Percentiles rank a stretch among this genome's conserved stretches.
Evolutionary conservation across 1,140 invertebrate species (phyloP).

Genomic region (Drosophila athabasca): DNA sequence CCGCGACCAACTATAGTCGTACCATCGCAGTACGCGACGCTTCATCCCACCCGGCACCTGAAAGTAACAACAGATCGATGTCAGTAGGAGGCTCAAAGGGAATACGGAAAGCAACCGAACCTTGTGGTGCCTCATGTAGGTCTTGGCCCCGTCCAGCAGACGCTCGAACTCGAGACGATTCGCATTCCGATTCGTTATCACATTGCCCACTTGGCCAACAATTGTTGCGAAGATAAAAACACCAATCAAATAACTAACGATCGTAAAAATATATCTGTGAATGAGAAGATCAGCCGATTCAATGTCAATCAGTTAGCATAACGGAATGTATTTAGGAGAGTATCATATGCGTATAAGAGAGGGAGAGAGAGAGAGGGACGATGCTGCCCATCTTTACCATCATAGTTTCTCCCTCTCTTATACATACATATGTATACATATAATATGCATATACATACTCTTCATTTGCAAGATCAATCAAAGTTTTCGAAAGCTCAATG

Average conservation of each 20-base stretch:
- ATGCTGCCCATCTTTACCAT: no score
- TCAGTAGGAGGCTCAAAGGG: background rate
- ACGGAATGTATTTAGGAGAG: background rate
- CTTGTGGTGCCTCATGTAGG: slow-evolving; percentile 98
- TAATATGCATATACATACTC: slow-evolving; percentile 1
- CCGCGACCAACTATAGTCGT: slow-evolving; percentile 98
- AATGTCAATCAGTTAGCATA: slow-evolving; percentile 30
- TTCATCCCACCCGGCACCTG: slow-evolving; percentile 97
- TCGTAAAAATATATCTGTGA: slow-evolving; percentile 96
- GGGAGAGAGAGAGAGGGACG: background rate
- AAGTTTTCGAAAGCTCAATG: slow-evolving; percentile 86
- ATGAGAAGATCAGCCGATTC: background rate
- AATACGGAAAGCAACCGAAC: slow-evolving; percentile 67
- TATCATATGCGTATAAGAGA: background rate
- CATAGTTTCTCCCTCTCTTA: background rate
- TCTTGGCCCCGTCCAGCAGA: slow-evolving; percentile 96
- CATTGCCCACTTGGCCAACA: slow-evolving; percentile 98
- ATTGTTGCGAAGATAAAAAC: slow-evolving; percentile 99
- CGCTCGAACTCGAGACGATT: slow-evolving; percentile 97
- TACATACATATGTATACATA: no score
- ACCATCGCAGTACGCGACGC: slow-evolving; percentile 96
- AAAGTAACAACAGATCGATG: background rate
- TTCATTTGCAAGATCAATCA: slow-evolving; percentile 66
- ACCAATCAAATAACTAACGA: slow-evolving; percentile 97
- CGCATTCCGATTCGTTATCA: slow-evolving; percentile 98